Evolutionary conservation across 2,797 vertebrate species (phyloP), one percentile per base, ranked within the genome.

Genomic region (Pseudomugil tenellus): DNA sequence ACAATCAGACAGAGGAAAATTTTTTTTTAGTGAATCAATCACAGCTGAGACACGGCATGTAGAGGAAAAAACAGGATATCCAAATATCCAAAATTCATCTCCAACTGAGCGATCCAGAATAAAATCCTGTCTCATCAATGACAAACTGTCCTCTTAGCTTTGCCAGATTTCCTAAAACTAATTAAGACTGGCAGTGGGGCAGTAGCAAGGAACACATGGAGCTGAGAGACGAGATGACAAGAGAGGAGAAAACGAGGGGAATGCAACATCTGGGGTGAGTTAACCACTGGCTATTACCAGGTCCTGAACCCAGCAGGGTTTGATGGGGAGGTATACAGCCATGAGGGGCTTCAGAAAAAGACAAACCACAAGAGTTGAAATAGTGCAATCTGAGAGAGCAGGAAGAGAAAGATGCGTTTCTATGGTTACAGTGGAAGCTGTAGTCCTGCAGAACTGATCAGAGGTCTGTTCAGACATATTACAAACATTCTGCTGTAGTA

Each of bases 191-290:
- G 87, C 79, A 81, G 56, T 3, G 57, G 56, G 61, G 65, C 16
- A 0, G 75, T 29, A 65, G 74, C 62, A 74, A 73, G 85, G 61
- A 87, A 78, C 21, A 81, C 79, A 74, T 59, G 63, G 78, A 90
- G 82, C 76, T 63, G 67, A 81, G 52, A 63, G 70, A 76, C 55
- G n/a, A 67, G 73, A 80, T n/a, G n/a, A 69, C 46, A 52, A 67
- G 65, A 70, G 51, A 66, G 55, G 58, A 63, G 58, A 60, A 69
- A 26, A n/a, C 1, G 25, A 12, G 32, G 21, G 58, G 26, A 53
- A 34, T 49, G 55, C 23, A 46, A 70, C 87, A 90, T 92, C 87
- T 92, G 89, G 74, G 70, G 69, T 53, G 74, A 86, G 77, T 90
- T 92, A 88, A 77, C 25, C 58, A 70, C 74, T 67, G 70, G 75